Evolutionary conservation across 2,888 invertebrate genomes (phyloP).

Genomic region (Oxyteleia sp.): DNA sequence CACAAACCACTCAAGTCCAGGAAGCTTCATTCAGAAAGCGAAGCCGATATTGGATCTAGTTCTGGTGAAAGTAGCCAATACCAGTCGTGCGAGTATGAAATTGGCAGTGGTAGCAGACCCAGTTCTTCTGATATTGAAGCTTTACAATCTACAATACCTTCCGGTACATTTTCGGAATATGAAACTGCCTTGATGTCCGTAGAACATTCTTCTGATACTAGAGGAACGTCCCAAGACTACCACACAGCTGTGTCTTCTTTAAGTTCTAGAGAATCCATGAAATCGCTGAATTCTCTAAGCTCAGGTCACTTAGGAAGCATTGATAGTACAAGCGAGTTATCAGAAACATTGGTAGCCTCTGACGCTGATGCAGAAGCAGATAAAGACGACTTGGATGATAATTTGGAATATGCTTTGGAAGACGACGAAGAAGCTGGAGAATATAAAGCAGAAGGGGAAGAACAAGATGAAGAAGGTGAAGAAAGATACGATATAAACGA

Average conservation of each 20-base stretch:
- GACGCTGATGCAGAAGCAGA: conserved; percentile 92
- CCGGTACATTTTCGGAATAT: conserved; percentile 94
- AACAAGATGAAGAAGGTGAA: conserved; percentile 48
- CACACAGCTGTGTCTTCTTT: conserved; percentile 95
- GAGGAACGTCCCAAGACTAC: conserved; percentile 94
- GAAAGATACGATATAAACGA: conserved; percentile 88
- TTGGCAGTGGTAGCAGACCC: conserved; percentile 92
- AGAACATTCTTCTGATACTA: conserved; percentile 91
- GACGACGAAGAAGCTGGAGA: conserved; percentile 84
- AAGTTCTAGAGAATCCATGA: conserved; percentile 96
- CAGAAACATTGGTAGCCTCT: conserved; percentile 97
- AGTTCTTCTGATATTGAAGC: conserved; percentile 96
- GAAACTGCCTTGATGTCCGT: conserved; percentile 95
- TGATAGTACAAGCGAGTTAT: conserved; percentile 94
- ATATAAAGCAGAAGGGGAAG: conserved; percentile 50
- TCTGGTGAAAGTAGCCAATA: conserved; percentile 95
- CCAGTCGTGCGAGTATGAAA: conserved; percentile 94
- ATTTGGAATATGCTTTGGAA: conserved; percentile 86
- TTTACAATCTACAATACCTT: conserved; percentile 88
- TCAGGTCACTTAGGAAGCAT: conserved; percentile 96
- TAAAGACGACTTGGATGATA: conserved; percentile 90
- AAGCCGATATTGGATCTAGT: conserved; percentile 94
- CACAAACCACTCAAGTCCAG: conserved; percentile 85
- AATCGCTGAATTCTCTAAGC: conserved; percentile 95
- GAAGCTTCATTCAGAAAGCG: conserved; percentile 93